These are phyloP conservation scores for Pseudochirops cupreus DNA, from an alignment of 2,797 vertebrate genomes.

Conservation along the genomic window DNA sequence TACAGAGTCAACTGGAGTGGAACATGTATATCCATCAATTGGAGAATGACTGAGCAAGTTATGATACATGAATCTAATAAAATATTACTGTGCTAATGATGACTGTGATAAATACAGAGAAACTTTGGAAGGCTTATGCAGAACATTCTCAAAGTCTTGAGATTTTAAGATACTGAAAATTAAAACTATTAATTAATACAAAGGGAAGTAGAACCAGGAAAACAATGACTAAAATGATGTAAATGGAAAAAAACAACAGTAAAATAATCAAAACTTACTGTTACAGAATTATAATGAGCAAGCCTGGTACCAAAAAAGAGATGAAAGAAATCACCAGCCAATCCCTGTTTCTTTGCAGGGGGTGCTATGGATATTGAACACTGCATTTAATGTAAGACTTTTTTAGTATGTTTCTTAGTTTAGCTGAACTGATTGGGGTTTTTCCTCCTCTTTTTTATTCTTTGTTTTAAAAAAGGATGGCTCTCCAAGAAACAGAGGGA, in stretches of 20 bases:
- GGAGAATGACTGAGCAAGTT: background rate
- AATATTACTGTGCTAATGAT: background rate
- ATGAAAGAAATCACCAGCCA: background rate
- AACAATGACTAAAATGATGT: background rate
- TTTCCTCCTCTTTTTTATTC: background rate
- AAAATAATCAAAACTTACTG: background rate
- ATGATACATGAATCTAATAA: background rate
- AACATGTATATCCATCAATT: background rate
- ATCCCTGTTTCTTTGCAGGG: background rate
- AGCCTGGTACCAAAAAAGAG: background rate
- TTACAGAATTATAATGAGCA: background rate
- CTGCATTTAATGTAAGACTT: background rate
- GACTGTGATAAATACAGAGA: background rate
- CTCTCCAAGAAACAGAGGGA: background rate
- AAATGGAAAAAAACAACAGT: background rate
- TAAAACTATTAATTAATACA: background rate
- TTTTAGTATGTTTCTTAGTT: background rate
- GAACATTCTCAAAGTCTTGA: background rate
- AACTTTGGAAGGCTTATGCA: background rate
- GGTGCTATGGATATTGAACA: background rate
- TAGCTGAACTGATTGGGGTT: background rate
- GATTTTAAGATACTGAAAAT: background rate
- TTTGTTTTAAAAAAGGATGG: background rate
- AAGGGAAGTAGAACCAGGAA: background rate
- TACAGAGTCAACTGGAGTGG: background rate